These are phyloP conservation scores for Miniopterus natalensis DNA, from an alignment of 2,113 vertebrate genomes.

Conservation along the genomic window DNA sequence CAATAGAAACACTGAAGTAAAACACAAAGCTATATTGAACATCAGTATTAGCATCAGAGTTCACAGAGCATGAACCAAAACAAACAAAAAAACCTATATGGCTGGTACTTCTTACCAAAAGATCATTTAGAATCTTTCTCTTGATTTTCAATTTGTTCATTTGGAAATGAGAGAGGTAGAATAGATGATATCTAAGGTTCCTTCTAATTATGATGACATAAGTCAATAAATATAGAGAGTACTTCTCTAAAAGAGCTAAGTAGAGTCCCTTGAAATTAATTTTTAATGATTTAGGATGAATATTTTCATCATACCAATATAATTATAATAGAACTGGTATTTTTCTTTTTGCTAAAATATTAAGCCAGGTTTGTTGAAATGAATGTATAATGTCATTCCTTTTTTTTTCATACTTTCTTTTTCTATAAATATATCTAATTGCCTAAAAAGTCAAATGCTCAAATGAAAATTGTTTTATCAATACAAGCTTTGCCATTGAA, in stretches of 20 bases:
- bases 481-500: not conserved
- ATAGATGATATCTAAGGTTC: not conserved
- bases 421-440: not conserved
- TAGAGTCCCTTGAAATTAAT: not conserved
- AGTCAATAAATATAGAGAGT: not conserved
- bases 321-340: not conserved
- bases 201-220: not conserved
- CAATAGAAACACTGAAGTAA: not conserved
- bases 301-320: conserved; percentile 45
- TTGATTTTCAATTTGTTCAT: not conserved
- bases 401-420: not conserved
- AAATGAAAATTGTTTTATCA: conserved; percentile 18
- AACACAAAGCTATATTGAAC: not conserved
- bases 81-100: not conserved
- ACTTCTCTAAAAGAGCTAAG: not conserved
- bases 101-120: not conserved
- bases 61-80: not conserved
- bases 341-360: not conserved
- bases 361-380: not conserved
- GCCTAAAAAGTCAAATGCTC: conserved; percentile 27
- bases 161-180: not conserved
- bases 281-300: conserved; percentile 21
- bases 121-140: not conserved
- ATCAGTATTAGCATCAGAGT: not conserved
- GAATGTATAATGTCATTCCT: not conserved